These are phyloP conservation scores for Beroe forskalii DNA, from an alignment of 37 sponge, comb jelly and placozoan species.

Conservation along the genomic window DNA sequence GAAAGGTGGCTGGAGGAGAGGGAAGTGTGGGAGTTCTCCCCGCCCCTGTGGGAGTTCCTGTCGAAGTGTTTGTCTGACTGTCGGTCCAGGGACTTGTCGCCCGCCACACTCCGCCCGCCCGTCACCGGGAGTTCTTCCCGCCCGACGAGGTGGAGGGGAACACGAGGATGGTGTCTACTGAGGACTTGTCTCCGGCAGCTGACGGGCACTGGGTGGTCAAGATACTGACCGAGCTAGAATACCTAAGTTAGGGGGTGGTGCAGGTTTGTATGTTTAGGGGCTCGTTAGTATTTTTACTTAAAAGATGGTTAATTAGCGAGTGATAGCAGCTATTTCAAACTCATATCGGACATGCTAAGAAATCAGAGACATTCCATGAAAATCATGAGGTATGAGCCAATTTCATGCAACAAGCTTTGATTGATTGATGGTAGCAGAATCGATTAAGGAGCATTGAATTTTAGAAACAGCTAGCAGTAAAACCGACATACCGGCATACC, in stretches of 20 bases:
- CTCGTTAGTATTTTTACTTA: no score
- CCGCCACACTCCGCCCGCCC: neutral
- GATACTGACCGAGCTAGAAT: no score
- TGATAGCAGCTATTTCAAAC: no score
- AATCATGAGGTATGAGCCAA: no score
- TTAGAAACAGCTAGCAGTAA: no score
- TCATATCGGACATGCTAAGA: no score
- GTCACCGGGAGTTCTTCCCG: slow-evolving; percentile 8
- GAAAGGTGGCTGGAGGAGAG: slow-evolving; percentile 29
- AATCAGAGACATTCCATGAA: no score
- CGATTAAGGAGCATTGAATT: no score
- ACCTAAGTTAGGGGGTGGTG: neutral
- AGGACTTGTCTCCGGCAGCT: slow-evolving; percentile 22
- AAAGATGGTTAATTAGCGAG: no score
- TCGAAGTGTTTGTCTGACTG: slow-evolving; percentile 9
- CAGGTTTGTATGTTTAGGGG: neutral
- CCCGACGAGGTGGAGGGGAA: slow-evolving; percentile 41
- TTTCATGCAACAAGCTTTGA: no score
- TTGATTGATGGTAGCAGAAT: no score
- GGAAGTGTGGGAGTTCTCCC: slow-evolving; percentile 59
- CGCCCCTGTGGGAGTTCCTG: neutral
- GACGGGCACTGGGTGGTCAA: neutral
- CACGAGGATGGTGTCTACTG: slow-evolving; percentile 21
- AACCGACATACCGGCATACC: no score
- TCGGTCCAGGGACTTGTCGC: neutral